Base-by-base conservation (phyloP, 2,888 invertebrate genomes). In the Sclerodermus sp. region DNA sequence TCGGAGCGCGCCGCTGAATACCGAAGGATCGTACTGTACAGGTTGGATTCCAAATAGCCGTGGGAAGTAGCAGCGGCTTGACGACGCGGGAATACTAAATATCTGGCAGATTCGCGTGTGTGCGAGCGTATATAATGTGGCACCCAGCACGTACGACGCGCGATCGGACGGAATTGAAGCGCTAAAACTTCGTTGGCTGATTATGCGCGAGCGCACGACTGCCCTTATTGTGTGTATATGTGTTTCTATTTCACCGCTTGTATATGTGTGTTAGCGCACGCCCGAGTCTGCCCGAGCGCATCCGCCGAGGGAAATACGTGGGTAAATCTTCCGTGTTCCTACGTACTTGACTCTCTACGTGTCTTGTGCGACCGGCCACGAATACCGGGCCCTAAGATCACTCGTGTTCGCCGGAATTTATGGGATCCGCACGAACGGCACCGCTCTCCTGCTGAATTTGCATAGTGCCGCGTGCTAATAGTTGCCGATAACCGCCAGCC, bases 21-120 rank as follows among this genome's bases (percentile, higher is more conserved):
- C 68, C 68, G 59, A 69, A 70, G 67, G 65, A 68, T 64, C 63
- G 49, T 17, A 10, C 36, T 30, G 32, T 50, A 55, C 58, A 49
- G 55, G 64, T 56, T 56, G 68, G 73, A 72, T 73, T 73, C 64
- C 66, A 69, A 72, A 74, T 68, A 72, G 71, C 76, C 76, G 76
- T 77, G 77, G 75, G 76, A 76, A 76, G 73, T 70, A 70, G 62
- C 58, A 65, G 60, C 65, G 66, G 53, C 40, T 56, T 61, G 65
- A 66, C 64, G 66, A 60, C 58, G 62, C 61, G 64, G 51, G 73
- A 74, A 76, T 73, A 71, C 70, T 71, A 72, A 76, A 70, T 65
- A 66, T 62, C 42, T 42, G 34, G 47, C 23, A 8, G 23, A 23
- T 23, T 23, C 23, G 42, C 37, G 51, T 43, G 36, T 30, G 34